Evolutionary conservation across 2,113 vertebrate genomes (phyloP).

Genomic region (Paratilapia polleni): DNA sequence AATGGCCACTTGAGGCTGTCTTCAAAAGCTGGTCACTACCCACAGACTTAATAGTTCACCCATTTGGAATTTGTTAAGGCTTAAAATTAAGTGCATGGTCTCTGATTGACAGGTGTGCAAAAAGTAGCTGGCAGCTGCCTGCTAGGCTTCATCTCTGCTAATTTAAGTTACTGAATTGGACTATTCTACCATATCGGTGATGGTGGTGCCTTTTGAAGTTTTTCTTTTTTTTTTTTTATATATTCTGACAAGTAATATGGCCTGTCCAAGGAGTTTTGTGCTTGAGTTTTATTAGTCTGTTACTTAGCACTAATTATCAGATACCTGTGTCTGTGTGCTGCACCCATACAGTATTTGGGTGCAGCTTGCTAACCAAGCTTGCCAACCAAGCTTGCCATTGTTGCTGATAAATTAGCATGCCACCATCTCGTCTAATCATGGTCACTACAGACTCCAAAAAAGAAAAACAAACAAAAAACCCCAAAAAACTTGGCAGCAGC

Average conservation of each 20-base stretch:
- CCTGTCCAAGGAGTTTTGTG: not conserved
- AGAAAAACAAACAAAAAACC: too few species aligned
- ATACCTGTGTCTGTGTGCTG: not conserved
- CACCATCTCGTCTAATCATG: not conserved
- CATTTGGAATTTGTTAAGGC: not conserved
- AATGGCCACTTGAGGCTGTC: not conserved
- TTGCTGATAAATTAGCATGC: rapidly evolving
- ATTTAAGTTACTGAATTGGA: not conserved
- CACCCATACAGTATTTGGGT: not conserved
- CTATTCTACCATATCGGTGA: not conserved
- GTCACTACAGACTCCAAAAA: not conserved
- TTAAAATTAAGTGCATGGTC: not conserved
- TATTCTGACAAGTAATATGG: too few species aligned
- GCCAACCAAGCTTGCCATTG: not conserved
- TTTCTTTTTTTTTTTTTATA: too few species aligned
- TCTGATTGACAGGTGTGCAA: not conserved
- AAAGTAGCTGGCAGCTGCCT: not conserved
- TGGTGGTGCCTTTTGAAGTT: too few species aligned
- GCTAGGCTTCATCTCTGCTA: not conserved
- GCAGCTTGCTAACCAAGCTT: not conserved
- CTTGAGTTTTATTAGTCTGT: not conserved
- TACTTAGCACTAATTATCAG: not conserved
- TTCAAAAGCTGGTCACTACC: not conserved
- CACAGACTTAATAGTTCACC: not conserved
- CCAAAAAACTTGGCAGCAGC: too few species aligned